Evolutionary conservation across 2,113 vertebrate species (phyloP), one percentile per base, ranked within the genome.

Genomic region (Mohoua ochrocephala): DNA sequence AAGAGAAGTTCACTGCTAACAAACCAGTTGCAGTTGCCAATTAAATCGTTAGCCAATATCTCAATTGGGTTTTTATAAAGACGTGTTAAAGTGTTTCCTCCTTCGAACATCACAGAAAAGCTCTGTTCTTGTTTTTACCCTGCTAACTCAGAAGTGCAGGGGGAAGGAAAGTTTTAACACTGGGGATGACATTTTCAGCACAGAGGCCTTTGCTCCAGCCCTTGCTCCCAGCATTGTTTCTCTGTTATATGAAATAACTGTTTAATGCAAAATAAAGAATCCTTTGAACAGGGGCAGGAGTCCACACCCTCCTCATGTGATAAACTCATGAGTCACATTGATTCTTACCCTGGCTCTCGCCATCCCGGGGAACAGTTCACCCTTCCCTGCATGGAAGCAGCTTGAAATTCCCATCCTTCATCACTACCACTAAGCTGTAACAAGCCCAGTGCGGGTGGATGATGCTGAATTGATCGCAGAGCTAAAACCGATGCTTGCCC

Each of bases 201-300:
- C 0, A 6, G 78, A 78, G 26, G 37, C 67, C 75, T 87, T 59
- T 9, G 26, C 57, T 82, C 57, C 84, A 93, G 57, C 31, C 65
- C 44, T 91, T 33, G 73, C 54, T 95, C 81, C 82, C 67, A 93
- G 85, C 45, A 13, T 33, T 93, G 54, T 86, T 94, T 79, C 64
- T n/a, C 57, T 65, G 23, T 45, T 83, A 22, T 7, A 35, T n/a
- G 59, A 93, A 94, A 83, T 50, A 84, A 65, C 33, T 18, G 12
- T 88, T 93, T 76, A 94, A 83, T 24, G 26, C n/a, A 57, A 95
- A 94, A 90, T 90, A 96, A 84, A 93, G 84, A 42, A 67, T 69
- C 50, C 82, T 96, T 94, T 94, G 67, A 94, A 45, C 41, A 69
- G 42, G 57, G 39, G 45, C 44, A 26, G 65, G 33, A 52, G 61